Evolutionary conservation across 2,888 invertebrate species (phyloP).

Genomic region (Adela reaumurella): DNA sequence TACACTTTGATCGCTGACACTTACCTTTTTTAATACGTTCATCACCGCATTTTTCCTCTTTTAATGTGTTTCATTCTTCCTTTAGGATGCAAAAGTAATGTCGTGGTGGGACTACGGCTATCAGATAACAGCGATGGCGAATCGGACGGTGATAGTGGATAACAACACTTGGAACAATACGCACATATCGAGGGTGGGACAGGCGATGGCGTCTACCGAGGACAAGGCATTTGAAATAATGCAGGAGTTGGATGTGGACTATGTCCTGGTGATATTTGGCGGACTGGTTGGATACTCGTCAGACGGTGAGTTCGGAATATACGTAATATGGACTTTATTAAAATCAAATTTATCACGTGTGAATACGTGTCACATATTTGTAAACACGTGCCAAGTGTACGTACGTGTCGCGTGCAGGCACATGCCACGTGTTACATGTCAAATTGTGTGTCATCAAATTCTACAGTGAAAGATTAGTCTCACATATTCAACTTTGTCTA

Average conservation of each 20-base stretch:
- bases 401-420: too few relatives aligned
- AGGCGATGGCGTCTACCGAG: constrained; percentile 97
- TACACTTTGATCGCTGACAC: constrained; percentile 64
- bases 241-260: constrained; percentile 95
- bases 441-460: too few relatives aligned
- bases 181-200: constrained; percentile 95
- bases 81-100: constrained; percentile 91
- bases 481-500: too few relatives aligned
- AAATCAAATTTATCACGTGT: too few relatives aligned
- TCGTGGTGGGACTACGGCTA: constrained; percentile 99
- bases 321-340: too few relatives aligned
- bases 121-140: constrained; percentile 99
- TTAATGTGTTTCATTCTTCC: too few relatives aligned
- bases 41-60: too few relatives aligned
- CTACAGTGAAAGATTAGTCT: too few relatives aligned
- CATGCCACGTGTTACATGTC: too few relatives aligned
- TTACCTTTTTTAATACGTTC: not conserved
- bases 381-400: too few relatives aligned
- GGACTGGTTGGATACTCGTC: constrained; percentile 98
- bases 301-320: constrained; percentile 64
- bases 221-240: constrained; percentile 98
- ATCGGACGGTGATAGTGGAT: constrained; percentile 94
- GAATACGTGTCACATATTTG: too few relatives aligned
- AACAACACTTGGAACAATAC: constrained; percentile 99
- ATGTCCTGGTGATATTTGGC: constrained; percentile 96